A percentile compares a stretch with the other conserved stretches of the same genome.
These are phyloP conservation scores for Tauraco hartlaubi DNA, from an alignment of 2,797 vertebrate species.

Conservation along the genomic window DNA sequence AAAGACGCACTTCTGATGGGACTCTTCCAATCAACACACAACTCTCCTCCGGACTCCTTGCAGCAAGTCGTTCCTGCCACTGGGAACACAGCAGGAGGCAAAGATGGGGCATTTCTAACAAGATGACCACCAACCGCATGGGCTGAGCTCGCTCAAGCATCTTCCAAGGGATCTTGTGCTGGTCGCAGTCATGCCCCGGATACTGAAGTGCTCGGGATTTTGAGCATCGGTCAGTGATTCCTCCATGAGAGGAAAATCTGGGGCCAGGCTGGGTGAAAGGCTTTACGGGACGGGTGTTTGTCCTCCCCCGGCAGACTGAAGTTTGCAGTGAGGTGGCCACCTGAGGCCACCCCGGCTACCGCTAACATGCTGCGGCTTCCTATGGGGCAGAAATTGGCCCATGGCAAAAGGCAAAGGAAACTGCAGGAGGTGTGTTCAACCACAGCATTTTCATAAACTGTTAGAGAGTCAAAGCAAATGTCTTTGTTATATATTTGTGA, in stretches of 20 bases:
- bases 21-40: not conserved
- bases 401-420: not conserved
- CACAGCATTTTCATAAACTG: not conserved
- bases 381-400: not conserved
- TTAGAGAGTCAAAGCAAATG: not conserved
- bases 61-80: not conserved
- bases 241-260: not conserved
- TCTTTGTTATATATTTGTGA: not conserved
- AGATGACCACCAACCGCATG: fast-evolving
- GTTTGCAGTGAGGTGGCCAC: not conserved
- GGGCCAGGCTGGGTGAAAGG: not conserved
- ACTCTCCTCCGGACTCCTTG: not conserved
- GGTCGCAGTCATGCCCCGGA: not conserved
- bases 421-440: not conserved
- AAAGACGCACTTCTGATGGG: not conserved
- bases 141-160: not conserved
- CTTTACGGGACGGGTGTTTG: not conserved
- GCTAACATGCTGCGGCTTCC: not conserved
- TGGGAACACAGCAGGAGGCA: not conserved
- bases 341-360: not conserved
- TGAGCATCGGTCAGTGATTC: not conserved
- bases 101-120: not conserved
- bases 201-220: fast-evolving
- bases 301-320: not conserved
- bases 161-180: not conserved